These are phyloP conservation scores for Darevskia nairensis DNA, from an alignment of 2,797 vertebrate species.

Conservation along the genomic window DNA sequence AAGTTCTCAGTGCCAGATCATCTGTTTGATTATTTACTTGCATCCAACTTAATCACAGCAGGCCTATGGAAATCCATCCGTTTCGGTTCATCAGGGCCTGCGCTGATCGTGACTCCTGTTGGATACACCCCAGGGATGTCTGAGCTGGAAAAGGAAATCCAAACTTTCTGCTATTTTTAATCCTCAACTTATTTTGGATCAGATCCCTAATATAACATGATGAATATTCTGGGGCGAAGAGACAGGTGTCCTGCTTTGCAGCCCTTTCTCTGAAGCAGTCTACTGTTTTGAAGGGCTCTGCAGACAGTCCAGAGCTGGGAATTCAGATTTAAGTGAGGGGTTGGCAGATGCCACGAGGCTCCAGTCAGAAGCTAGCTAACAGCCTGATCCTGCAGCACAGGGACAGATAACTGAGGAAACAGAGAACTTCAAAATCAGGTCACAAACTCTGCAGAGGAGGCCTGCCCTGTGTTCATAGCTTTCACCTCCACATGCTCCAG, in stretches of 20 bases:
- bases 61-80: too few relatives aligned
- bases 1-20: neutral
- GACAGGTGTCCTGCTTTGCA: too few relatives aligned
- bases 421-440: neutral
- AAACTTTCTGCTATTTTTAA: neutral
- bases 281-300: too few relatives aligned
- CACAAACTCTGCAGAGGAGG: neutral
- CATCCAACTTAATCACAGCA: neutral
- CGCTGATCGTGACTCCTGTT: too few relatives aligned
- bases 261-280: too few relatives aligned
- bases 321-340: too few relatives aligned
- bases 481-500: neutral
- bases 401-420: neutral
- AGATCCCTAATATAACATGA: neutral
- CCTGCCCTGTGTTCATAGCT: neutral
- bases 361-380: too few relatives aligned
- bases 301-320: too few relatives aligned
- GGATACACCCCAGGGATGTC: too few relatives aligned
- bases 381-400: too few relatives aligned
- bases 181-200: neutral
- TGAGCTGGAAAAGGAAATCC: neutral
- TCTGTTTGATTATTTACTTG: neutral
- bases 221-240: neutral
- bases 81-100: too few relatives aligned
- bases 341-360: too few relatives aligned